Evolutionary conservation across 2,113 vertebrate genomes (phyloP), one percentile per base, ranked within the genome.

Genomic region (Tragulus kanchil): DNA sequence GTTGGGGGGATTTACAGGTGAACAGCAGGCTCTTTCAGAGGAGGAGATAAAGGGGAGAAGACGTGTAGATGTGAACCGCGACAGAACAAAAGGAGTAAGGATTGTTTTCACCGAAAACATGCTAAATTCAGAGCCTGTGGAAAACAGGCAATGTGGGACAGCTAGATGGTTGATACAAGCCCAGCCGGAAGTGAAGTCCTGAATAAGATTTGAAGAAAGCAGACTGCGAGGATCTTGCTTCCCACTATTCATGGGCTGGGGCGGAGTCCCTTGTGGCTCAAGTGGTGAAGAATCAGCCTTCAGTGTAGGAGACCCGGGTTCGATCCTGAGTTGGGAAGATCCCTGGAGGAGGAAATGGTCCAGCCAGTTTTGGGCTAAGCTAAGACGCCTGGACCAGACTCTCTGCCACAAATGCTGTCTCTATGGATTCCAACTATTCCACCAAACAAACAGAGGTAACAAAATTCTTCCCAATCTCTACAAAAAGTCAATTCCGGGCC

Each of bases 121-220:
- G 1, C 19, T 69, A 31, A 28, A 42, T 31, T 93, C 36, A 0
- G 36, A 89, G 19, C 71, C 58, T 56, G 28, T n/a, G 54, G 28
- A 56, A 52, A 81, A n/a, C 8, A 21, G 59, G 13, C 58, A n/a
- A 15, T 1, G 26, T 36, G 65, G 48, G 42, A 15, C 59, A 71
- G 10, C 21, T 42, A 12, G 28, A 15, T 23, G 21, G 58, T 50
- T 3, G n/a, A 45, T 1, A 1, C 15, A 8, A 25, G 14, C 1
- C 10, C 28, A 15, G 0, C 0, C 28, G 8, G 56, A 36, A 13
- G 1, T n/a, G 10, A 42, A 59, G 4, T 52, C 75, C 42, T 36
- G 23, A 64, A 45, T 8, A n/a, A 65, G 61, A 52, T 25, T 54
- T 77, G 10, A 15, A 85, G 48, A 59, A 62, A 16, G 23, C 28